These are phyloP conservation scores for Acyrthosiphon pisum DNA, from an alignment of 1,140 invertebrate genomes.

Conservation along the genomic window DNA sequence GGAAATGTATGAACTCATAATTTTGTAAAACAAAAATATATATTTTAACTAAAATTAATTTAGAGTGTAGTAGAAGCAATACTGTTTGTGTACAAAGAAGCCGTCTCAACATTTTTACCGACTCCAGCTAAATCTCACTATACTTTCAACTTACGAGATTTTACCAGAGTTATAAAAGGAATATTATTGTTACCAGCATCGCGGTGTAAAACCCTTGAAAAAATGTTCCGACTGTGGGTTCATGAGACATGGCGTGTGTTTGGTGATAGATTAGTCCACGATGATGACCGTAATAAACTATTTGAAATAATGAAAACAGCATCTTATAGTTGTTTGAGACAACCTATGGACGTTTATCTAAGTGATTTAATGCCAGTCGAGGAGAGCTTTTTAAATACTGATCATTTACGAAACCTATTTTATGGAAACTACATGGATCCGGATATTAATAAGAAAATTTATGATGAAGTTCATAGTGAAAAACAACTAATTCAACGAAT, in stretches of 20 bases:
- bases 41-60: slow-evolving; percentile 50
- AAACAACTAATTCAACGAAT: slow-evolving; percentile 79
- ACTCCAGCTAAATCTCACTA: slow-evolving; percentile 91
- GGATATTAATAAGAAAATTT: slow-evolving; percentile 83
- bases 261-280: slow-evolving; percentile 84
- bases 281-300: slow-evolving; percentile 75
- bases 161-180: slow-evolving; percentile 80
- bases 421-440: slow-evolving; percentile 93
- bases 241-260: slow-evolving; percentile 94
- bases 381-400: slow-evolving; percentile 68
- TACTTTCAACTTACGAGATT: slow-evolving; percentile 87
- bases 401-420: slow-evolving; percentile 80
- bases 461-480: slow-evolving; percentile 80
- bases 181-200: slow-evolving; percentile 78
- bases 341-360: slow-evolving; percentile 80
- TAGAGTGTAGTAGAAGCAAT: slow-evolving; percentile 81
- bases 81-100: slow-evolving; percentile 80
- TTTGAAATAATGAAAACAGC: slow-evolving; percentile 78
- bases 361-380: slow-evolving; percentile 71
- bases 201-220: slow-evolving; percentile 77
- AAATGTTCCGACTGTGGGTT: slow-evolving; percentile 88
- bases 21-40: not conserved
- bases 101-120: slow-evolving; percentile 78
- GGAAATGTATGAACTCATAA: slow-evolving; percentile 30
- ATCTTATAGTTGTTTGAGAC: slow-evolving; percentile 76